Percentiles rank a stretch among this genome's conserved stretches.
Conservation (phyloP, 2,888 invertebrate genomes). For the Azorinus chamasolen region DNA sequence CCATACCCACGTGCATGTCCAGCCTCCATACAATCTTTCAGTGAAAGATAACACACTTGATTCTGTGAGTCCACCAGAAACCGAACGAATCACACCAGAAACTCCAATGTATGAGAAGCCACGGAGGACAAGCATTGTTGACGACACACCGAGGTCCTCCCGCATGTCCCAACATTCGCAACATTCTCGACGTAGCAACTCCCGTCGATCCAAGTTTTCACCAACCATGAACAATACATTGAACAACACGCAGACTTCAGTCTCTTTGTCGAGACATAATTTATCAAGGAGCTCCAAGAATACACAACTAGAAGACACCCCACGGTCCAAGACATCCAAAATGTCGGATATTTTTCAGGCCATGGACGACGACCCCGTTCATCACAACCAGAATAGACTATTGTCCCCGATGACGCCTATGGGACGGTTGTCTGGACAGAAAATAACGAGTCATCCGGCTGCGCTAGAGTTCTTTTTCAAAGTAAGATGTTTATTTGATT, state of each 20-base stretch:
- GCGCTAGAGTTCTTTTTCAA: conserved; percentile 67
- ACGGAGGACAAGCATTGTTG: conserved; percentile 19
- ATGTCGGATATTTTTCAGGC: conserved; percentile 53
- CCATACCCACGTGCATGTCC: conserved; percentile 62
- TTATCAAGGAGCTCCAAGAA: conserved; percentile 20
- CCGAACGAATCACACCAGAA: conserved; percentile 42
- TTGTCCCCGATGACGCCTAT: conserved; percentile 61
- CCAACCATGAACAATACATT: conserved; percentile 19
- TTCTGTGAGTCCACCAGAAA: conserved; percentile 42
- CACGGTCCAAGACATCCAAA: conserved; percentile 48
- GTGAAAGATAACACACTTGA: conserved; percentile 36
- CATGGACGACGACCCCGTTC: conserved; percentile 18
- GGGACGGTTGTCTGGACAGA: conserved; percentile 47
- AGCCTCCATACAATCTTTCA: conserved; percentile 65
- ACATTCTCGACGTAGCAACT: conserved; percentile 23
- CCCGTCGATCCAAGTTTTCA: conserved; percentile 36
- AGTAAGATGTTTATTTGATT: too few relatives aligned
- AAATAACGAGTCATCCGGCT: conserved; percentile 53
- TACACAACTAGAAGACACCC: conserved; percentile 42
- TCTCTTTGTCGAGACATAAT: conserved; percentile 1
- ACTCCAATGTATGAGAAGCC: conserved; percentile 19
- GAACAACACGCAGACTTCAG: conserved; percentile 25
- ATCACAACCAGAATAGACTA: conserved; percentile 22
- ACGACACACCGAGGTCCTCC: conserved; percentile 60
- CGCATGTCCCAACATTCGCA: conserved; percentile 55